Evolutionary conservation across 2,888 invertebrate genomes (phyloP).

Genomic region (Eilema caniola): DNA sequence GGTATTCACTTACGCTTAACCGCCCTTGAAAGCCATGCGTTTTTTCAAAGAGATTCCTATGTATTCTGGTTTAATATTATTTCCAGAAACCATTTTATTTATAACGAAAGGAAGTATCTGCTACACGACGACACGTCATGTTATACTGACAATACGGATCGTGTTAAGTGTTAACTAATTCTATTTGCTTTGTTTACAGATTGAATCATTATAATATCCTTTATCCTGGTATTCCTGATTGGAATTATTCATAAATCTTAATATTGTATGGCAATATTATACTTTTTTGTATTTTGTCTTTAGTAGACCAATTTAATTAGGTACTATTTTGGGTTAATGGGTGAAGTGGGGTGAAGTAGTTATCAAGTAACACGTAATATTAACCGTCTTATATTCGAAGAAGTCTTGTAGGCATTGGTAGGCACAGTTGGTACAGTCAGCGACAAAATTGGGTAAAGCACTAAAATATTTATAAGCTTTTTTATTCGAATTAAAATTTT

Average conservation of each 20-base stretch:
- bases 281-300: background rate
- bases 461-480: too few species aligned
- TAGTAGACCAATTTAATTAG: background rate
- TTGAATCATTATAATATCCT: background rate
- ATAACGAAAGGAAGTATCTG: background rate
- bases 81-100: background rate
- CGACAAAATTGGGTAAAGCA: too few species aligned
- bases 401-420: too few species aligned
- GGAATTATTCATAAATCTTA: background rate
- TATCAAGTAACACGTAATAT: too few species aligned
- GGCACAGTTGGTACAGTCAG: too few species aligned
- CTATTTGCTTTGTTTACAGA: slow-evolving; percentile 8
- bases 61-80: background rate
- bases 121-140: too few species aligned
- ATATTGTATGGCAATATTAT: too few species aligned
- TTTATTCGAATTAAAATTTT: too few species aligned
- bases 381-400: too few species aligned
- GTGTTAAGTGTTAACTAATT: background rate
- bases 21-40: background rate
- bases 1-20: background rate
- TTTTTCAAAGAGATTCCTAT: background rate
- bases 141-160: background rate
- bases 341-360: too few species aligned
- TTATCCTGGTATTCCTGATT: background rate
- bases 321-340: too few species aligned